These are phyloP conservation scores for Harmothoe impar DNA, from an alignment of 2,888 invertebrate species.

Conservation along the genomic window DNA sequence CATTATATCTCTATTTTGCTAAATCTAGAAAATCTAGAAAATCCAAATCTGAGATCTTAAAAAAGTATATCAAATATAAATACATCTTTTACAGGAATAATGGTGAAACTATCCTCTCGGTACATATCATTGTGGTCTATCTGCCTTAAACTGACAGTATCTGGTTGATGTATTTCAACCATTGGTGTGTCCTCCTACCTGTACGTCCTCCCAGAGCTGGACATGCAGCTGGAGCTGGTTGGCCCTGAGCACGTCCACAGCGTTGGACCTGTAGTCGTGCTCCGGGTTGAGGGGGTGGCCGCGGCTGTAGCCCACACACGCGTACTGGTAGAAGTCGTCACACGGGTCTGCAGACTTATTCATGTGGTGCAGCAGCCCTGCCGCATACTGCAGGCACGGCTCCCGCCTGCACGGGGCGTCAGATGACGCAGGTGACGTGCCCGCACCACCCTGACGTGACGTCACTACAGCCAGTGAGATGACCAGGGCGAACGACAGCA, in stretches of 20 bases:
- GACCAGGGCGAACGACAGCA: not conserved
- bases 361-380: not conserved
- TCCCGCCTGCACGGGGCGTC: not conserved
- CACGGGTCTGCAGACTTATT: slow-evolving; percentile 82
- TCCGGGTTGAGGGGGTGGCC: slow-evolving; percentile 68
- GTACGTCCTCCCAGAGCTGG: slow-evolving; percentile 7
- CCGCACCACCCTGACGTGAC: not conserved
- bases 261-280: slow-evolving; percentile 43
- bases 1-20: too few species aligned
- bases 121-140: too few species aligned
- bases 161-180: too few species aligned
- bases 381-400: not conserved
- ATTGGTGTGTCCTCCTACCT: too few species aligned
- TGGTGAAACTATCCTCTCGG: too few species aligned
- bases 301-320: slow-evolving; percentile 85
- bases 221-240: slow-evolving; percentile 57
- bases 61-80: too few species aligned
- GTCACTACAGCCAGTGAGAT: slow-evolving; percentile 1
- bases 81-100: too few species aligned
- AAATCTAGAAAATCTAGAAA: too few species aligned
- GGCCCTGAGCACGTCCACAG: slow-evolving; percentile 54
- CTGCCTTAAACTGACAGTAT: too few species aligned
- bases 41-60: too few species aligned
- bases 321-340: slow-evolving; percentile 84
- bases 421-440: not conserved